These are phyloP conservation scores for Amphimallon solstitiale DNA, from an alignment of 2,888 invertebrate genomes.

Conservation along the genomic window DNA sequence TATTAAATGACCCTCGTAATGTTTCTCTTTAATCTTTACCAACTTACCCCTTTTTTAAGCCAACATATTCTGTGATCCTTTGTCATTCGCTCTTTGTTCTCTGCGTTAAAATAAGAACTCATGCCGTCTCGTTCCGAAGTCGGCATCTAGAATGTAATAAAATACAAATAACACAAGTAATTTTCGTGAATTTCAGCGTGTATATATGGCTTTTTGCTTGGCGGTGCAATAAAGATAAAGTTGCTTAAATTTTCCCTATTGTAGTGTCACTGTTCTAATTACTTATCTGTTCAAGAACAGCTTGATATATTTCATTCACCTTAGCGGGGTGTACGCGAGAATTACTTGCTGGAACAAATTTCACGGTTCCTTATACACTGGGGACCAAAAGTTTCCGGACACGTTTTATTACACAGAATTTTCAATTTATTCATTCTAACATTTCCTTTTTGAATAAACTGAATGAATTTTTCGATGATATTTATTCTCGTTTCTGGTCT, in stretches of 20 bases:
- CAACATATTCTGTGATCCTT: not conserved
- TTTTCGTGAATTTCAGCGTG: conserved; percentile 24
- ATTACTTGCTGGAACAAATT: conserved; percentile 27
- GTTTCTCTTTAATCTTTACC: not conserved
- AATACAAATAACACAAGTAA: conserved; percentile 15
- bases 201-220: conserved; percentile 24
- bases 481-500: too few species aligned
- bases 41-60: not conserved
- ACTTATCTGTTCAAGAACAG: conserved; percentile 37
- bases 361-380: conserved; percentile 7
- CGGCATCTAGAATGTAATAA: conserved; percentile 11
- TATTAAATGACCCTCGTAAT: too few species aligned
- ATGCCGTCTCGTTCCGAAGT: not conserved
- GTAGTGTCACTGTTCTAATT: conserved; percentile 35
- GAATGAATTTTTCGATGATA: too few species aligned
- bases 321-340: conserved; percentile 5
- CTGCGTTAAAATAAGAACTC: not conserved
- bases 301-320: conserved; percentile 33
- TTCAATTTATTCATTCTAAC: too few species aligned
- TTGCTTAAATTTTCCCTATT: conserved; percentile 35
- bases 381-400: not conserved
- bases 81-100: not conserved
- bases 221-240: conserved; percentile 33
- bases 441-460: too few species aligned
- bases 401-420: not conserved